Evolutionary conservation across 2,797 vertebrate species (phyloP), one percentile per base, ranked within the genome.

Genomic region (Bryconaethiops microstoma): DNA sequence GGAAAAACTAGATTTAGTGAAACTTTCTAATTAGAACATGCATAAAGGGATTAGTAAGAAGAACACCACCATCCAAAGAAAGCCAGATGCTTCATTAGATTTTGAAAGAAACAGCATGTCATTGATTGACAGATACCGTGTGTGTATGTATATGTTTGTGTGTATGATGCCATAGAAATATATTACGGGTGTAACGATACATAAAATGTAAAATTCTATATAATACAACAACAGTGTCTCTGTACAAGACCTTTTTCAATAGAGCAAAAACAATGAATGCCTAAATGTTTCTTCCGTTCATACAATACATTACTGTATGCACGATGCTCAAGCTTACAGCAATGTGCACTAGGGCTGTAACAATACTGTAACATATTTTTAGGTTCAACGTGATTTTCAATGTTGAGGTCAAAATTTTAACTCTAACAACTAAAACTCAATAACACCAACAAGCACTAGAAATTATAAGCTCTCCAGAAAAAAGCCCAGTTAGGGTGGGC

Each of bases 11-110:
- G 50, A 68, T 80, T 74, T 74, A 65, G 78, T 81, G 29, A 74
- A 39, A 52, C n/a, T 77, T 19, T 62, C 42, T 29, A 63, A 74
- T 70, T 55, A 39, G 16, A 83, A 65, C 83, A 78, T 80, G 83
- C 78, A 67, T 8, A 4, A 75, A 81, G 76, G 55, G 69, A 70
- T 83, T 83, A 87, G 76, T 71, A 81, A 52, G 69, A 82, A 39
- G 70, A 84, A 63, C 73, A 77, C 64, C 79, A 83, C 83, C 83
- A 25, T 77, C 63, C 69, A 83, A 70, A 81, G 79, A 82, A 79
- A 68, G 77, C 40, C 79, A 70, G 74, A 76, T 42, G 59, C 23
- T 39, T 86, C 23, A 71, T 81, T 79, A 75, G 76, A 70, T 54
- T 82, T 19, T 55, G 13, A 35, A 17, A 76, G 21, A 77, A 80